Percentiles rank a stretch among this genome's conserved stretches.
These are phyloP conservation scores for Platyrinchus mystaceus DNA, from an alignment of 2,797 vertebrate species.

Conservation along the genomic window DNA sequence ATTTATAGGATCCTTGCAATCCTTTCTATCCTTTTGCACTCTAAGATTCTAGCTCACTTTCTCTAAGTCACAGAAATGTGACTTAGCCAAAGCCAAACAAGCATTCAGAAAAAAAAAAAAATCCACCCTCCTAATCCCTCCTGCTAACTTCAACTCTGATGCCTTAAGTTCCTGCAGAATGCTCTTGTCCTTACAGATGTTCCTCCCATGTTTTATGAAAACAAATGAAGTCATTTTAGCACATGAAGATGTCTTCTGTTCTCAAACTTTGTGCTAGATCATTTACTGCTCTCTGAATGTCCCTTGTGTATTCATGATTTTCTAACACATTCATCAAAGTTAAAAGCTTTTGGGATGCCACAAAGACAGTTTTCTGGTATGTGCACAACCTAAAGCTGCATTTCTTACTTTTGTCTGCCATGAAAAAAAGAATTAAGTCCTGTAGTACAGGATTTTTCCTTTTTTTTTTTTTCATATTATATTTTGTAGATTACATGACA, in stretches of 20 bases:
- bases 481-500: neutral
- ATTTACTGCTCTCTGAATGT: slow-evolving; percentile 12
- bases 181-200: slow-evolving; percentile 43
- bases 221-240: slow-evolving; percentile 51
- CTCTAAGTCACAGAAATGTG: neutral
- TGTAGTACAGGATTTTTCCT: neutral
- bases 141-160: neutral
- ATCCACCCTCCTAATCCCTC: neutral
- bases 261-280: slow-evolving; percentile 22
- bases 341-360: neutral
- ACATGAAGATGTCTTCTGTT: slow-evolving; percentile 57
- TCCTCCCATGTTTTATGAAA: slow-evolving; percentile 45
- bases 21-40: neutral
- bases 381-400: neutral
- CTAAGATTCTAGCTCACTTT: neutral
- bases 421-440: neutral
- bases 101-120: neutral
- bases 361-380: neutral
- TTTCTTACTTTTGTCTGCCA: neutral
- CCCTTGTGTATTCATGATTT: slow-evolving; percentile 28
- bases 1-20: neutral
- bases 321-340: neutral
- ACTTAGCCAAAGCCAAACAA: neutral
- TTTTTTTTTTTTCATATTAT: neutral
- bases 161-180: slow-evolving; percentile 5